These are phyloP conservation scores for Erebia aethiops DNA, from an alignment of 2,888 invertebrate genomes.

Conservation along the genomic window DNA sequence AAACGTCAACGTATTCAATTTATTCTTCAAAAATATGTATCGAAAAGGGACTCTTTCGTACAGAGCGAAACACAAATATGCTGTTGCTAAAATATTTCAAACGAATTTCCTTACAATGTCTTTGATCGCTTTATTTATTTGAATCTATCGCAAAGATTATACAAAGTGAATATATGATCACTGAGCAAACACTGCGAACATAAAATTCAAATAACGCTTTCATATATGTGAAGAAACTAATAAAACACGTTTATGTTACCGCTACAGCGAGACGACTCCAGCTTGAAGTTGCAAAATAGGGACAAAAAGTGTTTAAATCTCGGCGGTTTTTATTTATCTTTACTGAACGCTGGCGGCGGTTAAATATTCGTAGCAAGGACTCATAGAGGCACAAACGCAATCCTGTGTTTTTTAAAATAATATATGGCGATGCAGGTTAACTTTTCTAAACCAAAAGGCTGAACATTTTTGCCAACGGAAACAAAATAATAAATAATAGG, in stretches of 20 bases:
- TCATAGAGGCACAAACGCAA: slow-evolving; percentile 68
- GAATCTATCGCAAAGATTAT: background rate
- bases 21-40: slow-evolving; percentile 2
- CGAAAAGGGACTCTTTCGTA: slow-evolving; percentile 4
- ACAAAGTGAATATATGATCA: slow-evolving; percentile 6
- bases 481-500: background rate
- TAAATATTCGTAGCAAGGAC: slow-evolving; percentile 72
- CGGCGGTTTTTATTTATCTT: slow-evolving; percentile 73
- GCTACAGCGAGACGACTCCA: slow-evolving; percentile 35
- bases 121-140: background rate
- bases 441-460: background rate
- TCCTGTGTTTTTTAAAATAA: slow-evolving; percentile 53
- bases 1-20: slow-evolving; percentile 10
- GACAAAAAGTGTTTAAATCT: slow-evolving; percentile 76
- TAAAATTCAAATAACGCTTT: background rate
- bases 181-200: slow-evolving; percentile 5
- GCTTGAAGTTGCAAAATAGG: slow-evolving; percentile 47
- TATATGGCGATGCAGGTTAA: background rate
- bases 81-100: slow-evolving; percentile 10
- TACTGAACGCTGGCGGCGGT: slow-evolving; percentile 67
- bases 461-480: background rate
- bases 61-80: background rate
- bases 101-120: background rate
- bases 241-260: slow-evolving; percentile 26
- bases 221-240: slow-evolving; percentile 9